Base-by-base conservation (phyloP, 2,113 vertebrate genomes). In the Tachysurus vachellii region DNA sequence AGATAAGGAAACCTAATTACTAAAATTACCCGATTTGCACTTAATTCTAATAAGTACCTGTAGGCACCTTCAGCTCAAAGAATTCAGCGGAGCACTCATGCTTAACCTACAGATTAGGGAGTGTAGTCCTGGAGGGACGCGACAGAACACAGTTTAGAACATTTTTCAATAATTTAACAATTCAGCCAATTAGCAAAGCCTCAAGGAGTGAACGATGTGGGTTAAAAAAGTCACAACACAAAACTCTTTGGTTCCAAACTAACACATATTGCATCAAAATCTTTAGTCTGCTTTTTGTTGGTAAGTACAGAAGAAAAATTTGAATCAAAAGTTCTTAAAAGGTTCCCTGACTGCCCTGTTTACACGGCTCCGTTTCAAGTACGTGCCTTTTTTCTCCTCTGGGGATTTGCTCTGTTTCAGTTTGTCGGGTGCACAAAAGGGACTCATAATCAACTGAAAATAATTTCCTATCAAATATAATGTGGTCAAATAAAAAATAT, bases 11-110 rank as follows among this genome's bases (percentile, higher is more conserved):
- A 75, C 53, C 86, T 76, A 75, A 87, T 83, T 87, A 87, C 57
- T 53, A 66, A 76, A 76, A 83, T 76, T 47, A 83, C 56, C n/a
- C 36, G 70, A 83, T 87, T 87, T 83, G 50, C 19, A 62, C 59
- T 73, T 77, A 50, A 76, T 77, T 87, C 80, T 83, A 76, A 76
- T 87, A 71, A 82, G 71, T 66, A 87, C 80, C 86, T 87, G 80
- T 76, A 64, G 54, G 80, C 57, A 59, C 42, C 44, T 70, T 14
- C 47, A 57, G 70, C 70, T 83, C 56, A 75, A 50, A 47, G 57
- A 62, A 70, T 83, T 83, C 70, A 87, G 36, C 54, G 28, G 53
- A 82, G 80, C 80, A 75, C 64, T 82, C 36, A 76, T 82, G 79
- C 53, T 16, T 82, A 75, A 82, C 68, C 62, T 73, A 54, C n/a